phyloP scores from a whole-genome alignment of 2,113 vertebrate genomes.

The Erinaceus europaeus region DNA sequence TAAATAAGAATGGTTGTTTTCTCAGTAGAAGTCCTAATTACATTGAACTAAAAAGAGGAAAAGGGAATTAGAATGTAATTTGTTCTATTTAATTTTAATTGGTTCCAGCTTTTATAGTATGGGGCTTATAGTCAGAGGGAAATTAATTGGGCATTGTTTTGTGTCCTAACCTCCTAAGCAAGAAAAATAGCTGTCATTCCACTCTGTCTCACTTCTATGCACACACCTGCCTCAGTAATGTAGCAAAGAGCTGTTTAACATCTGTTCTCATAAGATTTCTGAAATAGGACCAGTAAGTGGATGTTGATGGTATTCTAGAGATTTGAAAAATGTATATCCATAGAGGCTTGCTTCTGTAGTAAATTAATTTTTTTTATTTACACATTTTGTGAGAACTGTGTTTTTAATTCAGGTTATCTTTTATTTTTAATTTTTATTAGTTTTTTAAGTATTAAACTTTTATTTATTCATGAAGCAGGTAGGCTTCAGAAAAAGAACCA shows the following conservation, averaged over 20 bases:
- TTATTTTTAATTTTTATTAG: too few species aligned
- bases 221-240: conserved; percentile 32
- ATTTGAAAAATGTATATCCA: conserved; percentile 56
- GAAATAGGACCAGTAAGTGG: conserved; percentile 39
- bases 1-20: background rate
- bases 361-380: conserved; percentile 40
- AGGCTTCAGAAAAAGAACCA: too few species aligned
- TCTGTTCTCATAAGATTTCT: conserved; percentile 41
- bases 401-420: conserved; percentile 35
- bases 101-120: background rate
- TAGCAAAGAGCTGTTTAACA: conserved; percentile 49
- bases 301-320: conserved; percentile 46
- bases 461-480: too few species aligned
- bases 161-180: background rate
- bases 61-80: background rate
- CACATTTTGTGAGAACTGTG: conserved; percentile 5
- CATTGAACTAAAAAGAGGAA: background rate
- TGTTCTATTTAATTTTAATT: background rate
- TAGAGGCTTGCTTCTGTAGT: background rate
- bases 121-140: background rate
- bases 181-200: conserved; percentile 19
- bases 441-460: too few species aligned
- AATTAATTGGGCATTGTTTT: background rate
- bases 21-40: background rate
- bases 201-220: background rate